A percentile compares a stretch with the other conserved stretches of the same genome.
Conservation (phyloP, 2,888 invertebrate genomes). For the Rhagonycha fulva region DNA sequence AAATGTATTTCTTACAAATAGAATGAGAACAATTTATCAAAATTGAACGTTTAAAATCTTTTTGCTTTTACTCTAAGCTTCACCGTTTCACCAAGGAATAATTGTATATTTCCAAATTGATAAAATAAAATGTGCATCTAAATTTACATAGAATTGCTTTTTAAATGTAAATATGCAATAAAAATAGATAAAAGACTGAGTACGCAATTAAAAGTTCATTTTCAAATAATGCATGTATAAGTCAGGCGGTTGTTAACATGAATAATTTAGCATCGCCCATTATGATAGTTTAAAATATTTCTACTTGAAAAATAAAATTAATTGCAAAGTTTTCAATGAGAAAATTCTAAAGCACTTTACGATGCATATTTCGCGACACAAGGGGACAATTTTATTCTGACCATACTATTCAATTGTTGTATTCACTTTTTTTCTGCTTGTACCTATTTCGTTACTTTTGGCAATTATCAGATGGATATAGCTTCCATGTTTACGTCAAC, state of each 20-base stretch:
- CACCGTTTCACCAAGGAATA: background rate
- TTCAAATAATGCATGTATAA: background rate
- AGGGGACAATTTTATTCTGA: background rate
- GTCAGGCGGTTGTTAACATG: background rate
- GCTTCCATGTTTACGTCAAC: no score
- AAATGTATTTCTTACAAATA: conserved; percentile 31
- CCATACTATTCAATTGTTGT: background rate
- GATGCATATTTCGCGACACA: background rate
- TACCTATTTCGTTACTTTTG: background rate
- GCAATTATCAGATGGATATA: background rate
- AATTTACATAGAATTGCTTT: background rate
- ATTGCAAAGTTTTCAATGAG: background rate
- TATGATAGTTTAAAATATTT: background rate
- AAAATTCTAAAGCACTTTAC: background rate
- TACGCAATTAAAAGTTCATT: background rate
- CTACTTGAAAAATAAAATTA: background rate
- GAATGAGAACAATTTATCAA: conserved; percentile 31
- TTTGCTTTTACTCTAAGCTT: background rate
- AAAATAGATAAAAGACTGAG: background rate
- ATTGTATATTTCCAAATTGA: background rate
- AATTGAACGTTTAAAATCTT: conserved; percentile 28
- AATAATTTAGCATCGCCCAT: background rate
- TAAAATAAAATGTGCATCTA: background rate
- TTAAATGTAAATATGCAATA: background rate
- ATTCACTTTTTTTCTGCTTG: background rate